Conservation (phyloP, 2,888 invertebrate species). For the Salpingus planirostris region DNA sequence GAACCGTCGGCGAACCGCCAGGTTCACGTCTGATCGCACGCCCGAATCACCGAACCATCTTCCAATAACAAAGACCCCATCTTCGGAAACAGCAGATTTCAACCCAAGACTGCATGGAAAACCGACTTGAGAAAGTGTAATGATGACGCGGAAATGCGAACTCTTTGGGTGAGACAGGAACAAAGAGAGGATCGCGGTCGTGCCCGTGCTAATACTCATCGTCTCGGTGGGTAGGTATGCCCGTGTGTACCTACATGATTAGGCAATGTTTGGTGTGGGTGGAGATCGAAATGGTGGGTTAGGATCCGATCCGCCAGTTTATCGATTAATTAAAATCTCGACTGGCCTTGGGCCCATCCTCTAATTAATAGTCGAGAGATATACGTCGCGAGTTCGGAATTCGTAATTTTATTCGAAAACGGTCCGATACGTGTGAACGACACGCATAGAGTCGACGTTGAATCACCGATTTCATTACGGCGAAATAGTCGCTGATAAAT, state of each 20-base stretch:
- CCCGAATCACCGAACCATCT: slow-evolving; percentile 30
- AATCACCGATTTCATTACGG: slow-evolving; percentile 11
- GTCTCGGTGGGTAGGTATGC: slow-evolving; percentile 6
- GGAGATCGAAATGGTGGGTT: slow-evolving; percentile 20
- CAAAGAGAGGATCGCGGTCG: too few relatives aligned
- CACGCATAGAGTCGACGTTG: too few relatives aligned
- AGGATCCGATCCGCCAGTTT: slow-evolving; percentile 18
- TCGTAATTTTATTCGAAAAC: slow-evolving; percentile 2
- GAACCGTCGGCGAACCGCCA: slow-evolving; percentile 33
- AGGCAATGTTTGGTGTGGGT: slow-evolving; percentile 13
- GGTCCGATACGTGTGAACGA: too few relatives aligned
- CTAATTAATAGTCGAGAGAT: slow-evolving; percentile 1
- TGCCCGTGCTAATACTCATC: too few relatives aligned
- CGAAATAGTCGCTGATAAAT: slow-evolving; percentile 24
- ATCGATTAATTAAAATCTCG: slow-evolving; percentile 19
- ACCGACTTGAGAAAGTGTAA: too few relatives aligned
- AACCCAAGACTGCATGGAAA: too few relatives aligned
- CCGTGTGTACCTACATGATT: slow-evolving; percentile 10
- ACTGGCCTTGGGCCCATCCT: too few relatives aligned
- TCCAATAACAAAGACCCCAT: too few relatives aligned
- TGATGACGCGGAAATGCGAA: too few relatives aligned
- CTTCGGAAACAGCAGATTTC: too few relatives aligned
- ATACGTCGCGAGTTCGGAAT: slow-evolving; percentile 2
- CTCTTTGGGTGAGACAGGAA: too few relatives aligned
- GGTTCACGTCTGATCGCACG: slow-evolving; percentile 31